Conservation (phyloP, 1,140 invertebrate genomes). For the Drosophila arawakana region DNA sequence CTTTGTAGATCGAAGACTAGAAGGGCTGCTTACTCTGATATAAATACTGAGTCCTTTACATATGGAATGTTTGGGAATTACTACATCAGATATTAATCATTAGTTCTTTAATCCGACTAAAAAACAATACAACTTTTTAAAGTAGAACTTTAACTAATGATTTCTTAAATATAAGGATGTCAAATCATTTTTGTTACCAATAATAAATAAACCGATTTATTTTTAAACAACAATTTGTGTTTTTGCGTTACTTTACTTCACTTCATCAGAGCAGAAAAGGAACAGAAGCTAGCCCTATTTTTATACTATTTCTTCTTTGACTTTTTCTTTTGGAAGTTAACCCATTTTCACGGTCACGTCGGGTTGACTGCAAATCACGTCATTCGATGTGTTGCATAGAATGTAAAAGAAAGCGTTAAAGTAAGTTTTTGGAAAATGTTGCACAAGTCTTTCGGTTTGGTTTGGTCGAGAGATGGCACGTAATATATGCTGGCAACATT, state of each 20-base stretch:
- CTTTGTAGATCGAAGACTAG: no score
- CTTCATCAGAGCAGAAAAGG: neutral
- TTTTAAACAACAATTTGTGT: neutral
- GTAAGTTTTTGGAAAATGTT: conserved; percentile 46
- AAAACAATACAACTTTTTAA: neutral
- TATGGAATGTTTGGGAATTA: no score
- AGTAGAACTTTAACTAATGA: neutral
- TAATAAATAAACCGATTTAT: no score
- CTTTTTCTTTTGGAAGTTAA: conserved; percentile 32
- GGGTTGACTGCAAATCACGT: conserved; percentile 71
- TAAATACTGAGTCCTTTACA: no score
- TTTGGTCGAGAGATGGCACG: conserved; percentile 48
- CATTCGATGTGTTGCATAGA: conserved; percentile 34
- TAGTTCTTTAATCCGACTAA: no score
- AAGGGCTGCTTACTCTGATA: no score
- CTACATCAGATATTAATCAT: no score
- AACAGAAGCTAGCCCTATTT: conserved; percentile 4
- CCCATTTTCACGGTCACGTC: conserved; percentile 76
- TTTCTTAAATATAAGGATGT: no score
- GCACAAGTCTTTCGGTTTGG: conserved; percentile 51
- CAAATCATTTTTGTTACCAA: no score
- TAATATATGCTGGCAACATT: conserved; percentile 64
- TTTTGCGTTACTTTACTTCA: neutral
- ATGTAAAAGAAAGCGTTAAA: conserved; percentile 35
- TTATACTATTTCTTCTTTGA: conserved; percentile 5